A percentile compares a stretch with the other conserved stretches of the same genome.
Conservation (phyloP, 2,888 invertebrate genomes). For the Ligdia adustata region DNA sequence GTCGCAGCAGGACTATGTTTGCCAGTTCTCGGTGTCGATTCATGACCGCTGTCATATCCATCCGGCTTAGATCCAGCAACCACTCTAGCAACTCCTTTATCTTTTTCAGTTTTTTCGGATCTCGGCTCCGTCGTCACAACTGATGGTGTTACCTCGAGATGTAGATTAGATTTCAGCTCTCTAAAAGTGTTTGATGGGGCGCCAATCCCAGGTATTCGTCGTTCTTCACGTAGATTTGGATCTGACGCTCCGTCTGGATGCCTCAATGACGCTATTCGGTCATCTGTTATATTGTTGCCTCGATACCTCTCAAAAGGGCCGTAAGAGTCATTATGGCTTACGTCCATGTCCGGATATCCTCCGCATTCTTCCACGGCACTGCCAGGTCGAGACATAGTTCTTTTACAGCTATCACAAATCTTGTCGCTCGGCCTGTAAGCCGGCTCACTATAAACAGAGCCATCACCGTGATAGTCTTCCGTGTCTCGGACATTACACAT, state of each 20-base stretch:
- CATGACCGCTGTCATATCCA: conserved; percentile 93
- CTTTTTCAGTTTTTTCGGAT: conserved; percentile 85
- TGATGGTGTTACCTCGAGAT: conserved; percentile 79
- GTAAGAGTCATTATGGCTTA: conserved; percentile 74
- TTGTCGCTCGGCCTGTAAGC: conserved; percentile 89
- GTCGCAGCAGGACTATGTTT: conserved; percentile 92
- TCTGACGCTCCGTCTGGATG: conserved; percentile 97
- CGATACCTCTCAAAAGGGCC: conserved; percentile 87
- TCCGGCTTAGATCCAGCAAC: conserved; percentile 87
- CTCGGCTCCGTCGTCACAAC: conserved; percentile 84
- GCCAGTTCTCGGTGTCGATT: conserved; percentile 92
- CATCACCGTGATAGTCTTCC: conserved; percentile 87
- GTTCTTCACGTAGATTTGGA: conserved; percentile 92
- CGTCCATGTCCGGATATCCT: conserved; percentile 83
- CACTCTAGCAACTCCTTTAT: conserved; percentile 86
- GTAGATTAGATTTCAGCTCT: conserved; percentile 79
- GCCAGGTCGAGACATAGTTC: conserved; percentile 87
- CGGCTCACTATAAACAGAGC: conserved; percentile 94
- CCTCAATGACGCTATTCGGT: conserved; percentile 88
- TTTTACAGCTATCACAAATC: conserved; percentile 90
- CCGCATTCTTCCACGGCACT: conserved; percentile 87
- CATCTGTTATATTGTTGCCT: conserved; percentile 78
- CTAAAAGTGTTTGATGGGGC: conserved; percentile 85
- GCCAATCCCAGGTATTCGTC: conserved; percentile 85
- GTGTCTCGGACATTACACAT: conserved; percentile 88